These are phyloP conservation scores for Leptodactylus fallax DNA, from an alignment of 2,797 vertebrate genomes.

Conservation along the genomic window DNA sequence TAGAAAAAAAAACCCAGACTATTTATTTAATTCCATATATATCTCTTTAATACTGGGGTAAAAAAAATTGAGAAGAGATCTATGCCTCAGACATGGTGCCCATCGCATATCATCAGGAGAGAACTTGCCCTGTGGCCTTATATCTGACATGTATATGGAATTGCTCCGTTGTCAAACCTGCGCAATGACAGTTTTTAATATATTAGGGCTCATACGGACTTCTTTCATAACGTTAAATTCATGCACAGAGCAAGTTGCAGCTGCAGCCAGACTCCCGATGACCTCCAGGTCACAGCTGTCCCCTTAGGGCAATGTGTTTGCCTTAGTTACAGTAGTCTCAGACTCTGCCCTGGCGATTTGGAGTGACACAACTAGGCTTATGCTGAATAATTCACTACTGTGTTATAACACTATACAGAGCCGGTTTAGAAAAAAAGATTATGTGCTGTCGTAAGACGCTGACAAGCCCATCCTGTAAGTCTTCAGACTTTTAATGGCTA, in stretches of 20 bases:
- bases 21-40: too few relatives aligned
- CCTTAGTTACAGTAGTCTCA: conserved; percentile 1
- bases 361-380: conserved; percentile 15
- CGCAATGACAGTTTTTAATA: background rate
- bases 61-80: too few relatives aligned
- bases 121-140: background rate
- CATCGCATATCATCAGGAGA: background rate
- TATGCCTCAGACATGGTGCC: too few relatives aligned
- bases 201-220: background rate
- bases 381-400: conserved; percentile 11
- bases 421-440: background rate
- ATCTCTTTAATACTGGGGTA: too few relatives aligned
- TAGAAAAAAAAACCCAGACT: too few relatives aligned
- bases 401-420: conserved; percentile 8
- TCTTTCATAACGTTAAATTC: background rate
- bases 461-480: background rate
- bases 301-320: background rate
- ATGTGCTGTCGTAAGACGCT: too few relatives aligned
- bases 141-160: background rate
- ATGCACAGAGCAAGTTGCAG: background rate
- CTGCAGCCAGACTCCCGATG: background rate
- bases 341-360: background rate
- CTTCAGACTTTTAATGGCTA: background rate
- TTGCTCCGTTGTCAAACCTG: background rate
- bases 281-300: conserved; percentile 1